These are phyloP conservation scores for Selenia dentaria DNA, from an alignment of 2,888 invertebrate genomes.

Conservation along the genomic window DNA sequence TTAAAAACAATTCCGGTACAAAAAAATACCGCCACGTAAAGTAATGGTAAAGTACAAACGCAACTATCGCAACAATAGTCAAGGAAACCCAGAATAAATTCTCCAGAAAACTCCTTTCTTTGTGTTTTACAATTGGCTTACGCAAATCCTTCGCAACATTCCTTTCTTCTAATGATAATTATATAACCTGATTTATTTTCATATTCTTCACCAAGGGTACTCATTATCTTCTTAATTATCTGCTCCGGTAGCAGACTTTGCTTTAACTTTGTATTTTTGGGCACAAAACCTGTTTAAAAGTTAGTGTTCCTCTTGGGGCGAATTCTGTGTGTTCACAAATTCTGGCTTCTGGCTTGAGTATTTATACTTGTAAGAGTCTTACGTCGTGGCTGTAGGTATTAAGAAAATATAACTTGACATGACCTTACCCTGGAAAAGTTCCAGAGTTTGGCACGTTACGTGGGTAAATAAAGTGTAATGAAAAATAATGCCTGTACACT, in stretches of 20 bases:
- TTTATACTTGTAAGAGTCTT: constrained; percentile 8
- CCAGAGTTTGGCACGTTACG: background rate
- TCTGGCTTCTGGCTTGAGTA: constrained; percentile 1
- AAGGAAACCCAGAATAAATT: no score
- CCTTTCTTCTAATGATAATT: background rate
- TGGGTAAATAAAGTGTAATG: no score
- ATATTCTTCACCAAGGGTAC: constrained; percentile 1
- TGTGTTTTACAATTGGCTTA: background rate
- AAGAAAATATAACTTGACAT: constrained; percentile 2
- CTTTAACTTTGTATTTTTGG: constrained; percentile 20
- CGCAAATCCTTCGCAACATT: background rate
- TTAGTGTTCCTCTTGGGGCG: constrained; percentile 12
- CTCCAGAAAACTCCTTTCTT: no score
- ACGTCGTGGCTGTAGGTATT: background rate
- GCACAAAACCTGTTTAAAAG: constrained; percentile 22
- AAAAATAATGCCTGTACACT: no score
- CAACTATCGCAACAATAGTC: no score
- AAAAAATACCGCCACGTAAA: no score
- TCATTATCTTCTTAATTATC: constrained; percentile 33
- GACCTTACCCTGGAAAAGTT: background rate
- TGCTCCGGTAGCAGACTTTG: constrained; percentile 15
- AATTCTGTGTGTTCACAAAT: constrained; percentile 11
- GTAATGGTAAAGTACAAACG: no score
- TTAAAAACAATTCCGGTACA: no score
- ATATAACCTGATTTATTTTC: constrained; percentile 4